Conservation (phyloP, 2,797 vertebrate species). For the Sphaeramia orbicularis region DNA sequence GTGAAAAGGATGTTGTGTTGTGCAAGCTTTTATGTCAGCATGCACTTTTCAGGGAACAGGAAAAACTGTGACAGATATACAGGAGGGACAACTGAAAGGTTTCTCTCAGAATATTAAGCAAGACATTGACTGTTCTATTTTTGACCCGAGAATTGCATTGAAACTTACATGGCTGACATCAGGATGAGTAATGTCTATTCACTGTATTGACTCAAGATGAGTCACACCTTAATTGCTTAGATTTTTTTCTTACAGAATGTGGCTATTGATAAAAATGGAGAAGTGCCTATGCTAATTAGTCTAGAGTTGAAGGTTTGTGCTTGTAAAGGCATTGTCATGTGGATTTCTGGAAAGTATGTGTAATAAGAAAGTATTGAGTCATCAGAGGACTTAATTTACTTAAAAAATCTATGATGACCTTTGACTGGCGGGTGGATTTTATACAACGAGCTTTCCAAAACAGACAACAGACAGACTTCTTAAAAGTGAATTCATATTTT, state of each 20-base stretch:
- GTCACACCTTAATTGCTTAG: conserved; percentile 69
- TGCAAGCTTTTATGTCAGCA: conserved; percentile 64
- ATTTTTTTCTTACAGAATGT: conserved; percentile 14
- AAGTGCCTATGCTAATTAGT: conserved; percentile 23
- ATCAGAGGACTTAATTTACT: conserved; percentile 41
- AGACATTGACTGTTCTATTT: conserved; percentile 74
- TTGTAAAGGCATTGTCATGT: conserved; percentile 34
- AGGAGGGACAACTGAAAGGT: conserved; percentile 62
- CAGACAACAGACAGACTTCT: background rate
- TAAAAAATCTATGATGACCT: conserved; percentile 15
- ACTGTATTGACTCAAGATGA: conserved; percentile 77
- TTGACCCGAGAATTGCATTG: conserved; percentile 61
- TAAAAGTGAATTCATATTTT: conserved; percentile 1
- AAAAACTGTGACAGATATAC: conserved; percentile 70
- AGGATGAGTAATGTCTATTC: conserved; percentile 76
- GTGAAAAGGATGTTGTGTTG: conserved; percentile 70
- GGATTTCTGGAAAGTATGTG: conserved; percentile 26
- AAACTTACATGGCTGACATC: conserved; percentile 71
- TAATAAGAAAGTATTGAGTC: conserved; percentile 49
- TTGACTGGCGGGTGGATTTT: conserved; percentile 15
- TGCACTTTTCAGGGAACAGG: conserved; percentile 74
- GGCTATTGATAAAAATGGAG: conserved; percentile 57
- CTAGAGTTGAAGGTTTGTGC: conserved; percentile 32
- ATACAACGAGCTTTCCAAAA: background rate
- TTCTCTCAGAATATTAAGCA: conserved; percentile 62